These are phyloP conservation scores for Drosophila albomicans DNA, from an alignment of 1,140 invertebrate genomes.

Conservation along the genomic window DNA sequence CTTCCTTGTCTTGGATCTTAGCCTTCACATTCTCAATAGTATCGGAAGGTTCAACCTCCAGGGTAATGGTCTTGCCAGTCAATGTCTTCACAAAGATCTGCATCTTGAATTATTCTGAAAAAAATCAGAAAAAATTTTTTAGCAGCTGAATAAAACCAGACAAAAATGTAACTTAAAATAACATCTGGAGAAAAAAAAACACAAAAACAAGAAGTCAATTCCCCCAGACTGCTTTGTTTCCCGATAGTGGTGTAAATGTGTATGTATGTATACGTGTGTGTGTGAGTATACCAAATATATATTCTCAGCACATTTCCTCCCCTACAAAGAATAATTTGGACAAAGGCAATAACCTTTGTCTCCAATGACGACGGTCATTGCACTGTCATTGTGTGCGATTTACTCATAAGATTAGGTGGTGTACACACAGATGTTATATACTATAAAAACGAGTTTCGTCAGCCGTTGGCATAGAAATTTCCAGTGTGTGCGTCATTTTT, in stretches of 20 bases:
- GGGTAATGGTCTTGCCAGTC: slow-evolving; percentile 96
- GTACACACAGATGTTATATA: neutral
- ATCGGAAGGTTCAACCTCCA: too few species aligned
- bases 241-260: neutral
- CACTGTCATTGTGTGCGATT: slow-evolving; percentile 7
- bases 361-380: slow-evolving; percentile 12
- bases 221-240: slow-evolving; percentile 27
- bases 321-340: slow-evolving; percentile 6
- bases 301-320: slow-evolving; percentile 21
- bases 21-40: too few species aligned
- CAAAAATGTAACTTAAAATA: neutral
- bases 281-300: neutral
- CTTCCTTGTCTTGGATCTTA: too few species aligned
- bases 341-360: slow-evolving; percentile 37
- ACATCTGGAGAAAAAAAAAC: neutral
- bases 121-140: slow-evolving; percentile 34
- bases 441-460: slow-evolving; percentile 1
- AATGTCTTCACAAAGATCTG: slow-evolving; percentile 92
- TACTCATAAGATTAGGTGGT: slow-evolving; percentile 17
- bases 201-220: neutral
- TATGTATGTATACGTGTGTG: neutral
- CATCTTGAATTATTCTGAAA: slow-evolving; percentile 63
- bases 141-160: slow-evolving; percentile 16
- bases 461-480: slow-evolving; percentile 5
- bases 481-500: neutral